phyloP scores from a whole-genome alignment of 2,113 vertebrate genomes.

The Hippocampus abdominalis region DNA sequence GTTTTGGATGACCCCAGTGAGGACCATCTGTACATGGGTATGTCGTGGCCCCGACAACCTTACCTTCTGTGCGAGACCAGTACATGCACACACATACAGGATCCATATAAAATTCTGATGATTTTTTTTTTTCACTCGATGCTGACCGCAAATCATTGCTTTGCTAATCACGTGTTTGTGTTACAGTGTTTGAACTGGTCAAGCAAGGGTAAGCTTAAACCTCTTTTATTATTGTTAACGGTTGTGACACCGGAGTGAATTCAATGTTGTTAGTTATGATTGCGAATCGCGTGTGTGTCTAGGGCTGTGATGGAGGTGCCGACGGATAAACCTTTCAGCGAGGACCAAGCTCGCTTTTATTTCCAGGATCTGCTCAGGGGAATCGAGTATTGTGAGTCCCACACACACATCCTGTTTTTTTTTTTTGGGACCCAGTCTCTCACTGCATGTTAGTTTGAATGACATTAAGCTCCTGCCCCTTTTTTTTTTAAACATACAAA shows the following conservation, averaged over 20 bases:
- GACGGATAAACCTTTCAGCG: slow-evolving; percentile 86
- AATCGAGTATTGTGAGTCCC: slow-evolving; percentile 91
- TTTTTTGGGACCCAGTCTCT: neutral
- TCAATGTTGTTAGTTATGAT: slow-evolving; percentile 33
- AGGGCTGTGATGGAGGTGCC: slow-evolving; percentile 98
- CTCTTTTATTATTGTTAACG: slow-evolving; percentile 15
- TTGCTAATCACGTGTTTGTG: slow-evolving; percentile 54
- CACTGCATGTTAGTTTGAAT: neutral
- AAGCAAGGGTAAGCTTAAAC: slow-evolving; percentile 87
- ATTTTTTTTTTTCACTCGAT: neutral
- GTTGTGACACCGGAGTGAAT: slow-evolving; percentile 17
- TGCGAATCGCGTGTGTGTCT: slow-evolving; percentile 24
- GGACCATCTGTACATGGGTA: slow-evolving; percentile 99
- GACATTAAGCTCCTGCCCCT: no score
- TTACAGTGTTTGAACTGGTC: slow-evolving; percentile 93
- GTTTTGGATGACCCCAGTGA: slow-evolving; percentile 96
- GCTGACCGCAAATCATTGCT: neutral
- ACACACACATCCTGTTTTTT: neutral
- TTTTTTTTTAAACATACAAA: neutral
- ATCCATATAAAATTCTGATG: neutral
- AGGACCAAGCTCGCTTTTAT: slow-evolving; percentile 94
- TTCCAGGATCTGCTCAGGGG: slow-evolving; percentile 96
- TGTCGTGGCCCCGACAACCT: slow-evolving; percentile 27
- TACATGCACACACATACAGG: neutral
- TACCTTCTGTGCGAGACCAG: neutral